phyloP scores from a whole-genome alignment of 2,797 vertebrate genomes.

The Rhinogobio ventralis region DNA sequence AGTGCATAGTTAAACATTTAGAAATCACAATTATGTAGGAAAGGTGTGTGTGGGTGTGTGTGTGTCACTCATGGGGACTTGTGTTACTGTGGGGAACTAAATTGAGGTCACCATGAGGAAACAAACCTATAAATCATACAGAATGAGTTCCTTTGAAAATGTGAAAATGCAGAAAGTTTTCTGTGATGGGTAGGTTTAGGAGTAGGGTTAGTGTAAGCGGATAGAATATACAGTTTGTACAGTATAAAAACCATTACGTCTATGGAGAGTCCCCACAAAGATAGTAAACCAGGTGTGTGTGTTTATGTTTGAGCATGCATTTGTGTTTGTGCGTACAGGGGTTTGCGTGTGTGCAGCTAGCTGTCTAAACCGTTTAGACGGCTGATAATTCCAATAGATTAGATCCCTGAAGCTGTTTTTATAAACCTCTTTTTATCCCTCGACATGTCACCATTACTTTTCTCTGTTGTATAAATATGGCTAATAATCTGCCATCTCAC shows the following conservation, averaged over 20 bases:
- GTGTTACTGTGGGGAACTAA: not conserved
- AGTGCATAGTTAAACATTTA: not conserved
- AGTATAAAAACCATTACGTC: too few species aligned
- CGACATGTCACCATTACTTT: constrained; percentile 26
- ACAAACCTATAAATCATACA: too few species aligned
- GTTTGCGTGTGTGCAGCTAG: not conserved
- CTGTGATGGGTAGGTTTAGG: too few species aligned
- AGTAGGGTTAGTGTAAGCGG: too few species aligned
- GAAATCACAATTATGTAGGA: not conserved
- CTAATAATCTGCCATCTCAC: constrained; percentile 24
- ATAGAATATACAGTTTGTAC: too few species aligned
- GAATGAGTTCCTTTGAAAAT: too few species aligned
- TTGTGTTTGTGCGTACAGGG: not conserved
- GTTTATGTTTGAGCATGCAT: not conserved
- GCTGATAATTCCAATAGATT: constrained; percentile 15
- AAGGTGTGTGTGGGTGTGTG: not conserved
- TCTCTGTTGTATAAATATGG: constrained; percentile 34
- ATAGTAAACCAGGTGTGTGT: too few species aligned
- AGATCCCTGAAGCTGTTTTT: constrained; percentile 11
- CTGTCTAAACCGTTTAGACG: constrained; percentile 6
- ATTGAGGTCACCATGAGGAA: too few species aligned
- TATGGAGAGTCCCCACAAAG: too few species aligned
- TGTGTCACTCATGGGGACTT: too few species aligned
- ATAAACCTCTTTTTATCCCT: not conserved
- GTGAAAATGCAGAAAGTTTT: too few species aligned